Base-by-base conservation (phyloP, 1,140 invertebrate species). In the Ectropis grisescens region DNA sequence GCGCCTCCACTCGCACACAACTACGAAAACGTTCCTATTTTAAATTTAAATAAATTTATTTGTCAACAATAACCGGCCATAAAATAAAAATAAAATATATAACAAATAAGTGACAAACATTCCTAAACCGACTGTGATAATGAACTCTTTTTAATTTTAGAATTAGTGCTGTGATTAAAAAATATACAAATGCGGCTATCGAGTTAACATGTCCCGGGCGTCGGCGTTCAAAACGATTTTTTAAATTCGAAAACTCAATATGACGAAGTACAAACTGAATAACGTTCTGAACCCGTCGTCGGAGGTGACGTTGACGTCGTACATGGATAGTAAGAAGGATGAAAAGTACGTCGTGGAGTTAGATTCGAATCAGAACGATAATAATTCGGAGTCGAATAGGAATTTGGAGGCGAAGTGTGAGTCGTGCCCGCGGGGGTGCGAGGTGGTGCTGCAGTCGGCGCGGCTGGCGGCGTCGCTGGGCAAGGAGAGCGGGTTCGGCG, bases 211-310 rank as follows among this genome's bases (percentile, higher is more conserved):
- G 70, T 61, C 61, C 24, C 61, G 66, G 4, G 69, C 52, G 7
- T 67, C 61, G 2, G 36, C 41, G 6, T 67, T 57, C 45, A 69
- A 62, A 58, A 64, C 58, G 3, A 36, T 47, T 16, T 66, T 65
- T 41, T 70, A 58, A 60, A 34, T 57, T 32, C 9, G 19, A 22
- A 22, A 9, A 22, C 19, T 22, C 9, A 22, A 22, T 13, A 83
- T 83, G 82, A 83, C 82, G 8, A 83, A 83, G 47, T 83, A 82
- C 47, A 83, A 82, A 32, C 36, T 82, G 33, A 82, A 76, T 41
- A 76, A 78, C 45, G 57, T 62, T 23, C 52, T 57, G 2, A 47
- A 62, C 2, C 64, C 68, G 8, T 58, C 70, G 15, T 75, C 78
- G 11, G 78, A 84, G 44, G 79, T 84, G 32, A 82, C 80, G 2